These are phyloP conservation scores for Tringa solitaria DNA, from an alignment of 2,113 vertebrate species.

Conservation along the genomic window DNA sequence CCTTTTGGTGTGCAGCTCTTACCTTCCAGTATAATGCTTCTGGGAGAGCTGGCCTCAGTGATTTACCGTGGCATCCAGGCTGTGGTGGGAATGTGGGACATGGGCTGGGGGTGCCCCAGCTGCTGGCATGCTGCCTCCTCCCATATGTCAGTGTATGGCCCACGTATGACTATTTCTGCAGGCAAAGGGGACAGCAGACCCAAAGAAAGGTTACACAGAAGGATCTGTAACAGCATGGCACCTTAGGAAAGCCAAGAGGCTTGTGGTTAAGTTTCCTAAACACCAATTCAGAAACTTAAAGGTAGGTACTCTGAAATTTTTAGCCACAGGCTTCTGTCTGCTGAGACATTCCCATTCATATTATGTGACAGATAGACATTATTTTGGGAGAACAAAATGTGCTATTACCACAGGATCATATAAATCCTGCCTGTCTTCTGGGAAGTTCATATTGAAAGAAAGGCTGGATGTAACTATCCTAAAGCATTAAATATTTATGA, in stretches of 20 bases:
- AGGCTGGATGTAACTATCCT: background rate
- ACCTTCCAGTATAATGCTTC: background rate
- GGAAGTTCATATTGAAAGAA: background rate
- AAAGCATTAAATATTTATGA: conserved; percentile 41
- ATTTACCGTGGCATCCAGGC: rapidly evolving
- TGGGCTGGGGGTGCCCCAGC: rapidly evolving
- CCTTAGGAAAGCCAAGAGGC: background rate
- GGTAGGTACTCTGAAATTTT: background rate
- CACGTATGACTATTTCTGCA: background rate
- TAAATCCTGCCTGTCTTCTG: conserved; percentile 22
- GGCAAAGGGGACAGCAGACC: background rate
- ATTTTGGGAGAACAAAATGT: background rate
- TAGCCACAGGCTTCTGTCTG: background rate
- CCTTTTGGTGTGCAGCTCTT: background rate
- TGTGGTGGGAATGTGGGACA: background rate
- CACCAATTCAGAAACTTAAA: background rate
- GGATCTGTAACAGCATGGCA: background rate
- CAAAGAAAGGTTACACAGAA: background rate
- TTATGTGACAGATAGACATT: background rate
- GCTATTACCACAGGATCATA: background rate
- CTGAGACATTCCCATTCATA: background rate
- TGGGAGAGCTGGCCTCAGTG: background rate
- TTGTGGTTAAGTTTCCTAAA: background rate
- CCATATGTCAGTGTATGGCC: background rate
- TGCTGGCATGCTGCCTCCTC: background rate